Evolutionary conservation across 2,113 vertebrate species (phyloP).

Genomic region (Eurypyga helias): DNA sequence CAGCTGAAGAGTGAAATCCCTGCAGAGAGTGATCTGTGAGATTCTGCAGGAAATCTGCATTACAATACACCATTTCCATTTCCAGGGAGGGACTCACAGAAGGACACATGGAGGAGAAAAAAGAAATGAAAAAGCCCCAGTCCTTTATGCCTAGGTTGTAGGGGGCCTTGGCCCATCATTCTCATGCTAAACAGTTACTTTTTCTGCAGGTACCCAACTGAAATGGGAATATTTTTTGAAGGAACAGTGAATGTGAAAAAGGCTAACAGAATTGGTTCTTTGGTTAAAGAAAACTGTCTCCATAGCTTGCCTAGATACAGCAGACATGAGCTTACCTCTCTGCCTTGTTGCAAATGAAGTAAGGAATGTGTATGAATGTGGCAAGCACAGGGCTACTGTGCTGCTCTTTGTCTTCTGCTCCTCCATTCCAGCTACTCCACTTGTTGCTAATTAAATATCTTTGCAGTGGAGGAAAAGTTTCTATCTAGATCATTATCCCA

Average conservation of each 20-base stretch:
- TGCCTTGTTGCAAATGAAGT: background rate
- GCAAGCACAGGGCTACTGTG: background rate
- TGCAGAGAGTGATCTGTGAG: conserved; percentile 72
- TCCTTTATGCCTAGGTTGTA: conserved; percentile 61
- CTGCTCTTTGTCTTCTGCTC: background rate
- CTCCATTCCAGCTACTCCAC: background rate
- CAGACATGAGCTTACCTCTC: background rate
- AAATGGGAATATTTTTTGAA: conserved; percentile 43
- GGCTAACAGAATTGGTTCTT: background rate
- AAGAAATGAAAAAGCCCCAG: conserved; percentile 47
- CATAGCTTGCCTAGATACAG: background rate
- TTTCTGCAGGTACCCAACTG: conserved; percentile 49
- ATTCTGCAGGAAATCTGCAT: conserved; percentile 73
- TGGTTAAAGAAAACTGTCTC: conserved; percentile 15
- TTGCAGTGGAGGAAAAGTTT: background rate
- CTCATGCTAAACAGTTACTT: conserved; percentile 65
- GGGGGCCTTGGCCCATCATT: conserved; percentile 60
- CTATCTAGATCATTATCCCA: background rate
- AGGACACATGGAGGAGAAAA: conserved; percentile 63
- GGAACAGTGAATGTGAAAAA: conserved; percentile 41
- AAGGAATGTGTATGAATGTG: background rate
- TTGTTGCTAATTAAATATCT: conserved; percentile 19
- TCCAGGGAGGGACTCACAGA: conserved; percentile 64
- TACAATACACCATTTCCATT: conserved; percentile 70
- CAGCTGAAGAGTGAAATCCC: conserved; percentile 69